A percentile compares a stretch with the other conserved stretches of the same genome.
Evolutionary conservation across 2,113 vertebrate genomes (phyloP).

Genomic region (Myocastor coypus): DNA sequence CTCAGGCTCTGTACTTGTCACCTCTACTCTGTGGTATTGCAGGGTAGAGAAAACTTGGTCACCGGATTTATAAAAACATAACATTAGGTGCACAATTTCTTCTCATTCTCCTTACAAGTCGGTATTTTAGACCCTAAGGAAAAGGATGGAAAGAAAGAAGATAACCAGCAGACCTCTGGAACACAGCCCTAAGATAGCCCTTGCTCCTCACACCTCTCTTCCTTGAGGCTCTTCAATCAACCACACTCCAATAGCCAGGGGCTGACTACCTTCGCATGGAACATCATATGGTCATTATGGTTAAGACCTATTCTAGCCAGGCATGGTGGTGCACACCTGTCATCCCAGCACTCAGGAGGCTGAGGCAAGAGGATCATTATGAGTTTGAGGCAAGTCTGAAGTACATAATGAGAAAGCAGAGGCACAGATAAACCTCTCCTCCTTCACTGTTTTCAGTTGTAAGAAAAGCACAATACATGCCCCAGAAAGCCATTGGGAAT

Average conservation of each 20-base stretch:
- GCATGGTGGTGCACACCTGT: neutral
- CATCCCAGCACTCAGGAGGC: neutral
- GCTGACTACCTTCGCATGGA: neutral
- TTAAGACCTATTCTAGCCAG: no score
- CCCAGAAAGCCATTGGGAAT: constrained; percentile 16
- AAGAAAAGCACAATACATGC: constrained; percentile 37
- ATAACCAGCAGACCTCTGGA: no score
- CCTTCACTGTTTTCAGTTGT: neutral
- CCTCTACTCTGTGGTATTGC: no score
- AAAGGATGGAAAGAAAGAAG: neutral
- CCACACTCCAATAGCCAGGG: neutral
- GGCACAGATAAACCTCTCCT: neutral
- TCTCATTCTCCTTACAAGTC: neutral
- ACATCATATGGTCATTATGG: neutral
- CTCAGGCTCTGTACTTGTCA: no score
- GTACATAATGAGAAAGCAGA: neutral
- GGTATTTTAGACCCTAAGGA: neutral
- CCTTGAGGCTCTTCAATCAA: neutral
- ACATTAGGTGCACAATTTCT: neutral
- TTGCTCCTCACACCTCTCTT: neutral
- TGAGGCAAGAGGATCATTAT: neutral
- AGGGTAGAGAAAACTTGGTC: neutral
- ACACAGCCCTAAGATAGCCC: no score
- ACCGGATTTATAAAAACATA: neutral
- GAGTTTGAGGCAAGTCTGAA: neutral